Base-by-base conservation (phyloP, 2,797 vertebrate genomes). In the Oreortyx pictus region DNA sequence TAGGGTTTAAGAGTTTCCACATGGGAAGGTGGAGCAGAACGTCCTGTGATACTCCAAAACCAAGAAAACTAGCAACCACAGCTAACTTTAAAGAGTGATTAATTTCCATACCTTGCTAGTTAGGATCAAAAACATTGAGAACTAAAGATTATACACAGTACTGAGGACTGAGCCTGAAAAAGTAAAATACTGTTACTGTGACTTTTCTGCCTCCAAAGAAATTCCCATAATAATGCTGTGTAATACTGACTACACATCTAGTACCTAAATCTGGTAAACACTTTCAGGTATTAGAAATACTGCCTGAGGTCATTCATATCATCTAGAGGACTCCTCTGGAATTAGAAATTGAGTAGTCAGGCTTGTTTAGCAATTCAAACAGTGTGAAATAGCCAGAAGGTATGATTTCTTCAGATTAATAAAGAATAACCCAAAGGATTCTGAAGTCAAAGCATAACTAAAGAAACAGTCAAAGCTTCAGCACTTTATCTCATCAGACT, bases 401-500 rank as follows among this genome's bases (percentile, higher is more conserved):
- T 97, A 82, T 94, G 88, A 96, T 97, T 97, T 94, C 93, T 97
- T 96, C 92, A 97, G 94, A 96, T 96, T 97, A 97, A 96, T 96
- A 96, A 97, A 96, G 95, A 96, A 96, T 96, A 96, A 97, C 96
- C 93, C 90, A 95, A 95, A 97, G 93, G 96, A 96, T 65, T 93
- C 56, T 41, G 82, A 94, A 96, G 93, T 94, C 84, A 96, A 96
- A 95, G 82, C 78, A 95, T 78, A 97, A 78, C 82, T 88, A 82
- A 95, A 90, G 89, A 95, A 95, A 87, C 39, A 97, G 92, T 91
- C 92, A 93, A 95, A 93, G 73, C 57, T 54, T 93, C 93, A 93
- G 91, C 57, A 78, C 72, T 92, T 46, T 77, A 90, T 94, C 77
- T 92, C 94, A 94, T 96, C 91, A 95, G 73, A 85, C 72, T 94